phyloP scores from a whole-genome alignment of 1,140 invertebrate genomes.

The Drosophila arawakana region DNA sequence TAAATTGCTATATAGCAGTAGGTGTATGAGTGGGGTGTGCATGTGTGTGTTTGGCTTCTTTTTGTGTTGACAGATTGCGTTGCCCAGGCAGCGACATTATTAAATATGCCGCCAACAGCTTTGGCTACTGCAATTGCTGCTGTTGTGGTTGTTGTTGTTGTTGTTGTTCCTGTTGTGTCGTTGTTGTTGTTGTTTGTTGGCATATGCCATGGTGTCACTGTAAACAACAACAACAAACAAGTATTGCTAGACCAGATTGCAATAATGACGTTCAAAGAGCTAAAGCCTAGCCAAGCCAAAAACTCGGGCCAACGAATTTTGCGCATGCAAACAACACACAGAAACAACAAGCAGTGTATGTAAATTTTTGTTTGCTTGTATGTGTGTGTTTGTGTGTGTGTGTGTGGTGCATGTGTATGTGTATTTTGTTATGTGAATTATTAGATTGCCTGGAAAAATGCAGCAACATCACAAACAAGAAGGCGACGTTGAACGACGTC shows the following conservation, averaged over 20 bases:
- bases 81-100: conserved; percentile 41
- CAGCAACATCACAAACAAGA: conserved; percentile 42
- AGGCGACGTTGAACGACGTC: conserved; percentile 30
- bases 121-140: conserved; percentile 11
- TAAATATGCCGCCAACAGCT: conserved; percentile 32
- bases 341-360: conserved; percentile 19
- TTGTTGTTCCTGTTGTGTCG: background rate
- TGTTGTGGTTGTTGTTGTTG: background rate
- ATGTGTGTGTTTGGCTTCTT: conserved; percentile 16
- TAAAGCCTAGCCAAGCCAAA: conserved; percentile 28
- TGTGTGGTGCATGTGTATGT: conserved; percentile 15
- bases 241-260: conserved; percentile 26
- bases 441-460: conserved; percentile 78
- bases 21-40: conserved; percentile 12
- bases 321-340: conserved; percentile 48
- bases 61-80: conserved; percentile 30
- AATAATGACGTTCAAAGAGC: conserved; percentile 43
- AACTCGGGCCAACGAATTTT: conserved; percentile 36
- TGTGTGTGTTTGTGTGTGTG: background rate
- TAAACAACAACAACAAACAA: conserved; percentile 41
- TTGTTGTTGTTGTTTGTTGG: conserved; percentile 36
- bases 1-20: background rate
- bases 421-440: conserved; percentile 63
- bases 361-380: background rate
- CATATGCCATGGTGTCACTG: conserved; percentile 40